Evolutionary conservation across 2,888 invertebrate species (phyloP), one percentile per base, ranked within the genome.

Genomic region (Melikaiella ostensackeni): DNA sequence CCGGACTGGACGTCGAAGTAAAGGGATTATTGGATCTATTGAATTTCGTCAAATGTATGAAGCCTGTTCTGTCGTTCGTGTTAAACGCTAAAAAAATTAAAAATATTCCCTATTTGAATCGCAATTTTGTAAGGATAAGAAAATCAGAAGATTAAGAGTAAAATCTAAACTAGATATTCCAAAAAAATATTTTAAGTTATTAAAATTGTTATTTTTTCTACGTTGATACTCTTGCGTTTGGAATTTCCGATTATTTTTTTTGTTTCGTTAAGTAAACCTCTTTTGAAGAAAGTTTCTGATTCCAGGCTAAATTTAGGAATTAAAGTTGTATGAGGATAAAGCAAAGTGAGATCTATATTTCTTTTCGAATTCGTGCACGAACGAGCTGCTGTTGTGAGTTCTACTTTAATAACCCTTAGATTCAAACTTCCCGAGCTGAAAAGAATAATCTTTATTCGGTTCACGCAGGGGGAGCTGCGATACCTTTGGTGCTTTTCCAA

Each of bases 371-470:
- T 70, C 19, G 24, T 42, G 30, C 27, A 50, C 70, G 30, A 70
- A 50, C 19, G 5, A 13, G 19, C 27, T 70, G 27, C 46, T 24
- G 21, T 70, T 66, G 46, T 66, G 27, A 24, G 27, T 66, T 66
- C 27, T 27, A 66, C 66, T 70, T 70, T 70, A 70, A 70, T 46
- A 70, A 70, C 70, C 70, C 70, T 70, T 33, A 50, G 70, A 70
- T 70, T 50, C 46, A 50, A 70, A 70, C 70, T 70, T 46, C 46
- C 46, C 7, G 27, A 42, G 70, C 46, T 70, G 33, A 50, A 50
- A 50, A 70, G 70, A 70, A 70, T 70, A 50, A 70, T 70, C 70
- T 70, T 70, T 70, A 70, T 70, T 70, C 70, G 70, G 50, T 21
- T 70, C 70, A 70, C 70, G 70, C 42, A 42, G 46, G 19, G 42